Conservation (phyloP, 2,888 invertebrate genomes). For the Escarpia spicata region DNA sequence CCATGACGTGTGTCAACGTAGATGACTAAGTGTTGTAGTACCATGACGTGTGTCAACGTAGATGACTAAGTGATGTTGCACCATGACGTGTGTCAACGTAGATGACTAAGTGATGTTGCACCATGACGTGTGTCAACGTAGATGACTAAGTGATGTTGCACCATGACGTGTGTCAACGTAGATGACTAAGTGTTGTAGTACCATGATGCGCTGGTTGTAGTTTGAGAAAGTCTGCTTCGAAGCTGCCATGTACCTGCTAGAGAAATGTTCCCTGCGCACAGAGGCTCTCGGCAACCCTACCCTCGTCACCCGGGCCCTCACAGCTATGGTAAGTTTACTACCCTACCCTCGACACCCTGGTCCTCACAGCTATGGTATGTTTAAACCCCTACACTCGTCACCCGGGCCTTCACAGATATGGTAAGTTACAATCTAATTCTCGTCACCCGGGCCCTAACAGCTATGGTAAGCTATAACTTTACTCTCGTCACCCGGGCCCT, state of each 20-base stretch:
- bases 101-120: no score
- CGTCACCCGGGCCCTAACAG: conserved; percentile 64
- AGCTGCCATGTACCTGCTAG: conserved; percentile 49
- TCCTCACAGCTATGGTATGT: conserved; percentile 77
- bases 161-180: no score
- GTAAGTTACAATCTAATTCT: background rate
- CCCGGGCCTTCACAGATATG: no score
- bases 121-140: no score
- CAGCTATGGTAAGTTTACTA: no score
- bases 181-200: no score
- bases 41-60: no score
- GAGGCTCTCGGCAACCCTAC: conserved; percentile 77
- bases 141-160: no score
- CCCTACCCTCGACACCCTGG: conserved; percentile 79
- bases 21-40: no score
- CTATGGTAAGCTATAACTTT: conserved; percentile 70
- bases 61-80: no score
- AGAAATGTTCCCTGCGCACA: conserved; percentile 32
- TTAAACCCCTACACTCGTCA: conserved; percentile 21
- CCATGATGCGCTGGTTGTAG: conserved; percentile 62
- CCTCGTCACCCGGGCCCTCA: no score
- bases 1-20: background rate
- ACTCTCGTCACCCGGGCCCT: conserved; percentile 79
- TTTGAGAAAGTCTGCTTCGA: conserved; percentile 60
- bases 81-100: no score